Base-by-base conservation (phyloP, 2,888 invertebrate species). In the Drosophila infuscata region DNA sequence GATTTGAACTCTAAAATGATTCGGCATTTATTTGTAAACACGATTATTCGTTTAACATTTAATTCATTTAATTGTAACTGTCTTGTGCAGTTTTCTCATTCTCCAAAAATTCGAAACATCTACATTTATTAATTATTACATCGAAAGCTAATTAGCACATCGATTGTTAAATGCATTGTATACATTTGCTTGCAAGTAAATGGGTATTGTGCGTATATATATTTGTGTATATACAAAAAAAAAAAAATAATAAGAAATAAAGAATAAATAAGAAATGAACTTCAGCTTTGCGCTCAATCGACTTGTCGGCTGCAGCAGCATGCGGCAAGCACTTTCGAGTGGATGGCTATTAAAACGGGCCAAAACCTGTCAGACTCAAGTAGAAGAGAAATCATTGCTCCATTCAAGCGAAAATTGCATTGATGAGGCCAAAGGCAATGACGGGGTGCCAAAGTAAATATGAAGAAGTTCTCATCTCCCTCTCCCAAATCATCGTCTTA, bases 291-390 rank as follows among this genome's bases (percentile, higher is more conserved):
- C 81, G 76, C 73, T 80, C 76, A 82, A 85, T 72, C 72, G 73
- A 77, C 58, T 83, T 83, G 88, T 79, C 81, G 71, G 73, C 54
- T 86, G 87, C 79, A 85, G 86, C 65, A 35, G 38, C 38, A 56
- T 29, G 65, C 64, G 52, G 59, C 84, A 74, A 62, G 59, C 65
- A 65, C 59, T 66, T 64, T 77, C 69, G 66, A 82, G 76, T 84
- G 82, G 74, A 57, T 66, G 74, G 83, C 70, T 81, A 85, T 88
- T 83, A 88, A 86, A 86, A 81, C 79, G 77, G 73, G 43, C 83
- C 83, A 88, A 82, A 83, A 85, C 81, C 83, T 79, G 81, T 79
- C 86, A 83, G 63, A 70, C 53, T 83, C 77, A 76, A 88, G 86
- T 78, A 74, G 74, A 72, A 67, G 71, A 67, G 73, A 80, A 88